These are phyloP conservation scores for Gobiocypris rarus DNA, from an alignment of 2,113 vertebrate species.

Conservation along the genomic window DNA sequence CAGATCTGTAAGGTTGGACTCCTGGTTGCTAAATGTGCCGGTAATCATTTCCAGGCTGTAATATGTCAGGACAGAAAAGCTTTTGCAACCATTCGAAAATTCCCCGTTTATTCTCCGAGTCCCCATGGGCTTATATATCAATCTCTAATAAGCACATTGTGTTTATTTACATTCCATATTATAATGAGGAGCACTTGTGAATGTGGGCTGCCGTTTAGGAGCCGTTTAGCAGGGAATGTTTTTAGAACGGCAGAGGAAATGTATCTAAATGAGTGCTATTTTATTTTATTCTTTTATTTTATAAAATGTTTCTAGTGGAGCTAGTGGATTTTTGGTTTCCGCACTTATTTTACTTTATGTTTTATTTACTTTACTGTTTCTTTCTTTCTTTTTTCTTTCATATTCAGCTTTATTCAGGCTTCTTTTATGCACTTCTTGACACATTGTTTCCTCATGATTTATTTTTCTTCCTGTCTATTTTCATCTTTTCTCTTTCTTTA, in stretches of 20 bases:
- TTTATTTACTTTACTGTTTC: neutral
- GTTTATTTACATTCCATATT: conserved; percentile 28
- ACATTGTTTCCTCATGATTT: too few species aligned
- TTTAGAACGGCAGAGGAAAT: neutral
- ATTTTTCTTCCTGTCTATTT: too few species aligned
- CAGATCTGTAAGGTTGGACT: neutral
- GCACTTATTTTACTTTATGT: neutral
- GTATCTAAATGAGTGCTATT: neutral
- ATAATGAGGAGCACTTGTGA: conserved; percentile 26
- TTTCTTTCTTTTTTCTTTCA: neutral
- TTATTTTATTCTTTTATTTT: neutral
- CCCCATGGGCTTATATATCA: conserved; percentile 1
- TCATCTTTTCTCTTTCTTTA: too few species aligned
- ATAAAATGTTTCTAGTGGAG: too few species aligned
- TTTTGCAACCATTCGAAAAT: neutral
- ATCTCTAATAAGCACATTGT: neutral
- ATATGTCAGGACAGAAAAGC: neutral
- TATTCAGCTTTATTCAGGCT: neutral
- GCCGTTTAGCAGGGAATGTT: neutral
- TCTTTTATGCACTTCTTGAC: neutral
- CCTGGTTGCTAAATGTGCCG: too few species aligned
- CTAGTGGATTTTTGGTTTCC: neutral
- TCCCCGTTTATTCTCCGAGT: neutral
- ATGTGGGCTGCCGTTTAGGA: neutral
- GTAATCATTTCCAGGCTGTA: conserved; percentile 2